Evolutionary conservation across 2,888 invertebrate genomes (phyloP), one percentile per base, ranked within the genome.

Genomic region (Trachelus tabidus): DNA sequence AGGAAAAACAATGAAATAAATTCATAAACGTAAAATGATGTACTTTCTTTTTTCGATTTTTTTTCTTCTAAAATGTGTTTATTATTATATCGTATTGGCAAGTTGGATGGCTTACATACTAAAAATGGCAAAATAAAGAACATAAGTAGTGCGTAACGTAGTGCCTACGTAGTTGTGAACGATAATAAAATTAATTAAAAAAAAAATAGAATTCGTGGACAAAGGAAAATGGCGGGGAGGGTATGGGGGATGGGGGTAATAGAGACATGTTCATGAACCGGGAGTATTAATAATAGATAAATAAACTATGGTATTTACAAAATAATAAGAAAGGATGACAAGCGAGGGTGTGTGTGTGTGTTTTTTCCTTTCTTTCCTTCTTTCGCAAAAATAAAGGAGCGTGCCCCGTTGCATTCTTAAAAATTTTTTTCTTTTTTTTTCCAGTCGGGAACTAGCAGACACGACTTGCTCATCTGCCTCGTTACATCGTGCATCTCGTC

Each of bases 31-130:
- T 83, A 81, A 79, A 83, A 86, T 84, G 81, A 83, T 81, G 81
- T 71, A 68, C 73, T 68, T 75, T 76, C 75, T 30, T 68, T 74
- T 78, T 81, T 83, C 81, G 84, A 83, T 87, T 81, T 81, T 88
- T 75, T 77, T 75, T 78, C 73, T 76, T 79, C 86, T 87, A 91
- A 91, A 88, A 88, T 90, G 88, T 91, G 40, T 40, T 40, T 40
- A 40, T 91, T 91, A 90, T 91, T 91, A 83, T 88, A 88, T 88
- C 84, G 86, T 89, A 89, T 90, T 90, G 91, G 91, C 91, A 91
- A 91, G 90, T 90, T 89, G 86, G 85, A 87, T 89, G 87, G 87
- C 90, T 91, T 90, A 91, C 89, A 89, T 86, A 82, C 89, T 89
- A 88, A 88, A 78, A 89, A 87, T 87, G 86, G 85, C 87, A 87